Base-by-base conservation (phyloP, 1,140 invertebrate species). In the Trichoplusia ni region DNA sequence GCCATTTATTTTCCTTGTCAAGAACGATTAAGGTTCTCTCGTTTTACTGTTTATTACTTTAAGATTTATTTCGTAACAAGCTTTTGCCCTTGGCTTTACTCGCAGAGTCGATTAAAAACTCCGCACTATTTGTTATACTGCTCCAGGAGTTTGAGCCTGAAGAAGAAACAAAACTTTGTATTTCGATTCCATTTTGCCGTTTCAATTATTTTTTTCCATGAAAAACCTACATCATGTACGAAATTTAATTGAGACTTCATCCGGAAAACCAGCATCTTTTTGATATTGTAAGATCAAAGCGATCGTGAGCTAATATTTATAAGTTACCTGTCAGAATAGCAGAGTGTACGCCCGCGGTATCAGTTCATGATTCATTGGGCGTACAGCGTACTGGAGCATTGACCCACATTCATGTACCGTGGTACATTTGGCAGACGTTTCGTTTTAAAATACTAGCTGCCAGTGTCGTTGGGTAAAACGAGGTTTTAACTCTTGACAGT, bases 391-490 rank as follows among this genome's bases (percentile, higher is more conserved):
- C 80, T 82, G 81, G 85, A 84, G 77, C 85, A 88, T 88, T 88
- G 85, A 86, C 85, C 85, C 65, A 86, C 53, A 84, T 89, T 81
- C 63, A 71, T 18, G 14, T 42, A 63, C 40, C 63, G 72, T 66
- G 81, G 75, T 63, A 69, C 75, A 84, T 74, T 89, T 89, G 86
- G 84, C 86, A 86, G 60, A 65, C 69, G 60, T 56, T 58, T 37
- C 53, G 68, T 62, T 77, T 66, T 76, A 79, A 81, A 82, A 81
- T 82, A 81, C 71, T 61, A 65, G 44, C 62, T 66, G 42, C 40
- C 62, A 59, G 27, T 31, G 42, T 23, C 58, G 42, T 67, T 47
- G 59, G 44, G 68, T 37, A 9, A 29, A 47, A 70, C 62, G 37
- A 54, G 49, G 59, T n/a, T 51, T 18, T 42, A 35, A 29, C 31